Base-by-base conservation (phyloP, 2,797 vertebrate species). In the Sebastes flavidus region DNA sequence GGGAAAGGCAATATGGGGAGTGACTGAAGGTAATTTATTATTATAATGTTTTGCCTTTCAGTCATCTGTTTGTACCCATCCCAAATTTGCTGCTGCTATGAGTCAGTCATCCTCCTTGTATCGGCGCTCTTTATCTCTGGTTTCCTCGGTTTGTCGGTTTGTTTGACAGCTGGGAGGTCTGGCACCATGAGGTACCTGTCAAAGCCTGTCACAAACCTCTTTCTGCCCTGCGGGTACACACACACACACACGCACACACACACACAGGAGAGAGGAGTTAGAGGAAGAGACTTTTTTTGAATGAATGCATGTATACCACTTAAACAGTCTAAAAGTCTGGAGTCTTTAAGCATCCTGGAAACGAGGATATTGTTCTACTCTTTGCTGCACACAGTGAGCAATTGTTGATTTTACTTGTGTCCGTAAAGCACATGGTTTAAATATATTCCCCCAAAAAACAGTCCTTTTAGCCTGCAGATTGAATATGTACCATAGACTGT, bases 141-240 rank as follows among this genome's bases (percentile, higher is more conserved):
- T 85, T 93, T 80, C 78, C 76, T 82, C 75, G 49, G 85, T 85
- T 82, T 89, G 84, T 83, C 82, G 72, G 78, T 83, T 89, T 91
- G 85, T 93, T 93, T 94, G 93, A 94, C 92, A 94, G 87, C 74
- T 78, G 70, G 72, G 81, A 89, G 83, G 87, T 86, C 81, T 83
- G 78, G 76, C 85, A 87, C 83, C 85, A 84, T 88, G 89, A 76
- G 7, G 42, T 62, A 85, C 80, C 89, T 91, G 88, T 92, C 92
- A 92, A 91, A 92, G 83, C 91, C 74, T 90, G 92, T 93, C 91
- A 91, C 73, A 80, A 71, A 72, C 80, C 80, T 87, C 79, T 75
- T 82, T 76, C 73, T 86, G 60, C 70, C 75, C 81, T 74, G 65
- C 18, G 13, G 83, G 67, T 65, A 27, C 4, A 52, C 49, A 72